These are phyloP conservation scores for Sussaba pulchella DNA, from an alignment of 2,888 invertebrate species.

Conservation along the genomic window DNA sequence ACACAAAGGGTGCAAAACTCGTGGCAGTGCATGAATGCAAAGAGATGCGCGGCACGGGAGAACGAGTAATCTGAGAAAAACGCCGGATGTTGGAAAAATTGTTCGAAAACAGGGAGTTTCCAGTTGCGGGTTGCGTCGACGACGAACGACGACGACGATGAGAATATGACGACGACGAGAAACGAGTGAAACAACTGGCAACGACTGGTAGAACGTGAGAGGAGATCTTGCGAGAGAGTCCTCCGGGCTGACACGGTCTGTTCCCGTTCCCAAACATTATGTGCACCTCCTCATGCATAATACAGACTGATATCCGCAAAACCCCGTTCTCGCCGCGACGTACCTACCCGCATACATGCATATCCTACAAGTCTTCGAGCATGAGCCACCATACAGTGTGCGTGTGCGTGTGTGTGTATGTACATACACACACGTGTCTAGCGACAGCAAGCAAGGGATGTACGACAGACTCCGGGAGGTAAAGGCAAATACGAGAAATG, in stretches of 20 bases:
- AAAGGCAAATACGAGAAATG: constrained; percentile 34
- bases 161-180: constrained; percentile 12
- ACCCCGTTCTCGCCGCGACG: constrained; percentile 40
- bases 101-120: constrained; percentile 36
- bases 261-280: constrained; percentile 65
- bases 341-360: constrained; percentile 46
- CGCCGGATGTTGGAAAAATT: constrained; percentile 35
- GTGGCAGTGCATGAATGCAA: constrained; percentile 11
- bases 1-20: constrained; percentile 15
- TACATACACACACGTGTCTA: constrained; percentile 3
- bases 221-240: constrained; percentile 56
- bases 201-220: constrained; percentile 20
- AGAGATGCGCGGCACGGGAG: neutral
- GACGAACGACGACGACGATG: constrained; percentile 15
- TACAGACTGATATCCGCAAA: constrained; percentile 57
- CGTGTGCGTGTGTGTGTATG: neutral
- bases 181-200: constrained; percentile 30
- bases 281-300: constrained; percentile 69
- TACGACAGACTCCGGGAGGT: constrained; percentile 38
- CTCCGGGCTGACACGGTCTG: constrained; percentile 54
- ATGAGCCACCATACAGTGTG: constrained; percentile 3
- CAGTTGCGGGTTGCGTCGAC: neutral
- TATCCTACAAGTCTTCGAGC: constrained; percentile 44
- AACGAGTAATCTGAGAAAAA: constrained; percentile 18
- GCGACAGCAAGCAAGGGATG: constrained; percentile 14